Conservation (phyloP, 2,797 vertebrate species). For the Rhinella marina region DNA sequence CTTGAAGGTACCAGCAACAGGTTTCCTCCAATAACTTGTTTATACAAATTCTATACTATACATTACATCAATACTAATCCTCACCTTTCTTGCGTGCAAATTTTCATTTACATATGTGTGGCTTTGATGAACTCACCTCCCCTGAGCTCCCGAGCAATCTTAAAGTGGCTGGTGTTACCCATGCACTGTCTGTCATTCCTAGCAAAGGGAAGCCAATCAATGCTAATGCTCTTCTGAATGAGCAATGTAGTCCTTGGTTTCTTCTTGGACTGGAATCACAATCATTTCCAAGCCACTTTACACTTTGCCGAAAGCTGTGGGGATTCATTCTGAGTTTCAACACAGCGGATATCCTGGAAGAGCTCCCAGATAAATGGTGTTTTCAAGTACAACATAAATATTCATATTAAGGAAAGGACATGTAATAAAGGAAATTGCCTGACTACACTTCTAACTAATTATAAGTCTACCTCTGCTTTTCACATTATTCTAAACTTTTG, state of each 20-base stretch:
- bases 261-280: slow-evolving; percentile 25
- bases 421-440: slow-evolving; percentile 51
- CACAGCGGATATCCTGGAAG: slow-evolving; percentile 29
- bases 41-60: background rate
- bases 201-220: slow-evolving; percentile 21
- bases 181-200: background rate
- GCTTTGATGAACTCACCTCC: background rate
- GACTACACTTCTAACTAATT: slow-evolving; percentile 45
- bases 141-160: background rate
- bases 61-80: background rate
- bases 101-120: background rate
- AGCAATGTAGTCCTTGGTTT: slow-evolving; percentile 18
- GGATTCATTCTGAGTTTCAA: slow-evolving; percentile 25
- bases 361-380: slow-evolving; percentile 49
- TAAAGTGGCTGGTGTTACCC: background rate
- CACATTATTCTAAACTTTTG: slow-evolving; percentile 30
- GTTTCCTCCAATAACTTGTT: background rate
- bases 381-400: slow-evolving; percentile 57
- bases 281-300: slow-evolving; percentile 1
- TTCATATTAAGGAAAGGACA: slow-evolving; percentile 35
- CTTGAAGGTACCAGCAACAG: too few species aligned
- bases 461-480: slow-evolving; percentile 29
- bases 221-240: slow-evolving; percentile 24
- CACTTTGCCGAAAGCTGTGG: slow-evolving; percentile 14
- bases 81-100: background rate